Evolutionary conservation across 2,888 invertebrate genomes (phyloP).

Genomic region (Drosophila kuntzei): DNA sequence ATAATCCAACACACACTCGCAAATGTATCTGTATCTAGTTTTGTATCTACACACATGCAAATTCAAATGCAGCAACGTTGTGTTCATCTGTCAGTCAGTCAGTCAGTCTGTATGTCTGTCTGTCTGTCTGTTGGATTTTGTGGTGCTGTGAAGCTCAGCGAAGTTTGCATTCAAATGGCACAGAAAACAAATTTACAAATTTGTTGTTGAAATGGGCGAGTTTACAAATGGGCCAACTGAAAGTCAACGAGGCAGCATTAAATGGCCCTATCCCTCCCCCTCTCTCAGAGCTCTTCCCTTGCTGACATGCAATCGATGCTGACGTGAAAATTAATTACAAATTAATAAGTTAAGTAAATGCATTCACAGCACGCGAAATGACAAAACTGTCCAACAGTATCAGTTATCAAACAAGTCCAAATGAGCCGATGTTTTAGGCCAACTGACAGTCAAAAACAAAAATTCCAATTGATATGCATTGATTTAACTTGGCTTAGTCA

Average conservation of each 20-base stretch:
- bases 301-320: slow-evolving; percentile 37
- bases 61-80: slow-evolving; percentile 6
- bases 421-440: neutral
- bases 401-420: slow-evolving; percentile 2
- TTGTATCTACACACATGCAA: slow-evolving; percentile 2
- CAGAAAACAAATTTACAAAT: slow-evolving; percentile 41
- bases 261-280: neutral
- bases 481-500: slow-evolving; percentile 5
- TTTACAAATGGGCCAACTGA: slow-evolving; percentile 5
- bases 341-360: slow-evolving; percentile 74
- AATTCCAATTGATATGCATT: slow-evolving; percentile 1
- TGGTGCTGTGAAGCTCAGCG: slow-evolving; percentile 5
- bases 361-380: slow-evolving; percentile 4
- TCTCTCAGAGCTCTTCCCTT: neutral
- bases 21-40: slow-evolving; percentile 6
- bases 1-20: neutral
- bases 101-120: slow-evolving; percentile 1
- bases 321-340: slow-evolving; percentile 62
- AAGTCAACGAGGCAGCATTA: slow-evolving; percentile 13
- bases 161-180: slow-evolving; percentile 24
- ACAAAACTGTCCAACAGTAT: neutral
- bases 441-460: neutral
- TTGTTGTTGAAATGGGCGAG: slow-evolving; percentile 15
- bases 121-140: slow-evolving; percentile 12
- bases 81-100: slow-evolving; percentile 12